Conservation (phyloP, 2,888 invertebrate genomes). For the Argyra leucocephala region DNA sequence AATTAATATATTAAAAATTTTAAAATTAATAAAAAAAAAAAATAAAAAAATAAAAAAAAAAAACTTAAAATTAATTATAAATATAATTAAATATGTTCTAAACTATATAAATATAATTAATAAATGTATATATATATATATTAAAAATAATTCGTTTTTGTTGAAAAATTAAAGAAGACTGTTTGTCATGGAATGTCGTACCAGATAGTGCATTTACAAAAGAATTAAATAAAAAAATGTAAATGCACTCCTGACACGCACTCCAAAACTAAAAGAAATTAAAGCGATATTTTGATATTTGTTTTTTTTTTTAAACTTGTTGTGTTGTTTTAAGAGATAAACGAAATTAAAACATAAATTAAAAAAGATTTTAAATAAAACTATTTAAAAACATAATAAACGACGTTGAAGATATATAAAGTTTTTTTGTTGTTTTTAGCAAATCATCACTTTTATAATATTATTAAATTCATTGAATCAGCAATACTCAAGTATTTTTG, state of each 20-base stretch:
- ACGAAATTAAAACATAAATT: background rate
- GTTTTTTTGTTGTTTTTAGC: too few species aligned
- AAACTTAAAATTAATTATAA: too few species aligned
- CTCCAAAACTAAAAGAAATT: constrained; percentile 63
- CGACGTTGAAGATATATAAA: too few species aligned
- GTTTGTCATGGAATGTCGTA: constrained; percentile 83
- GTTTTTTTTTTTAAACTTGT: constrained; percentile 7
- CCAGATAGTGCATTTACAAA: constrained; percentile 99
- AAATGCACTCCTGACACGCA: constrained; percentile 99
- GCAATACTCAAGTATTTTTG: background rate
- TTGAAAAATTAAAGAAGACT: constrained; percentile 33
- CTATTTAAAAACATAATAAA: too few species aligned
- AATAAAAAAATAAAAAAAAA: too few species aligned
- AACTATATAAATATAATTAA: too few species aligned
- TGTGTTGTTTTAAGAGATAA: background rate
- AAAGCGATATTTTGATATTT: constrained; percentile 23
- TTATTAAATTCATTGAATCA: constrained; percentile 4
- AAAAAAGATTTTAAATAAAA: too few species aligned
- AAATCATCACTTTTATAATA: background rate
- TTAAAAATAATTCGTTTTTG: background rate
- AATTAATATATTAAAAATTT: too few species aligned
- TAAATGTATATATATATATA: too few species aligned
- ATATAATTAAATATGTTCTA: too few species aligned
- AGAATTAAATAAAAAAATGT: constrained; percentile 57
- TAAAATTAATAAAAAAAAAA: too few species aligned